Percentiles rank a stretch among this genome's conserved stretches.
These are phyloP conservation scores for Ascaphus truei DNA, from an alignment of 2,113 vertebrate species.

Conservation along the genomic window DNA sequence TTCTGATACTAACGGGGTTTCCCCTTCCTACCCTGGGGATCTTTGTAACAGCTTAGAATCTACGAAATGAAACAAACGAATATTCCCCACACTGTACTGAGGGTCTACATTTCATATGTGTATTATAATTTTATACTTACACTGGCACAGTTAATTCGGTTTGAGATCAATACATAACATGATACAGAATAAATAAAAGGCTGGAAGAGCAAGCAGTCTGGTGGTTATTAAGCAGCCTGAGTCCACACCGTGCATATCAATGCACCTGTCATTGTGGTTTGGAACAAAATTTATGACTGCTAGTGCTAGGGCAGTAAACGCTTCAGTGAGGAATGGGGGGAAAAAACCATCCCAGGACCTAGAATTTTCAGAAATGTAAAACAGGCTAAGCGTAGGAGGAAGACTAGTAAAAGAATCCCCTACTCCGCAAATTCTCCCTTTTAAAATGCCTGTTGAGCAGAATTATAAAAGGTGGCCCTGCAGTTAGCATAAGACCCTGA, in stretches of 20 bases:
- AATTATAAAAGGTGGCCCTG: constrained; percentile 69
- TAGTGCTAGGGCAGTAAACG: constrained; percentile 82
- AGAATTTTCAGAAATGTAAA: constrained; percentile 82
- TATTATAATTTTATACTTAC: constrained; percentile 44
- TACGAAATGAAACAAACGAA: background rate
- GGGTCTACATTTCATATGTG: background rate
- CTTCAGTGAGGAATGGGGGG: constrained; percentile 85
- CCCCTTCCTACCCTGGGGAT: background rate
- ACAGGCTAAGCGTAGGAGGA: constrained; percentile 88
- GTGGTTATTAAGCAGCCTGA: constrained; percentile 80
- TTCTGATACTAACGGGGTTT: no score
- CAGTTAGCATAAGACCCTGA: constrained; percentile 1
- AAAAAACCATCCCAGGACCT: constrained; percentile 76
- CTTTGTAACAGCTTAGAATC: background rate
- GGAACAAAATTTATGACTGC: constrained; percentile 95
- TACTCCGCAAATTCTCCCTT: constrained; percentile 64
- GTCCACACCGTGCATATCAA: constrained; percentile 91
- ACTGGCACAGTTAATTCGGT: constrained; percentile 70
- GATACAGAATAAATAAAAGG: constrained; percentile 73
- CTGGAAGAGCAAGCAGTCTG: constrained; percentile 65
- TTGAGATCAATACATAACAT: constrained; percentile 74
- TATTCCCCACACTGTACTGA: background rate
- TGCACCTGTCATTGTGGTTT: constrained; percentile 97
- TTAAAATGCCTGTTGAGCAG: constrained; percentile 46
- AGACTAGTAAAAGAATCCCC: constrained; percentile 85